A percentile compares a stretch with the other conserved stretches of the same genome.
phyloP scores from a whole-genome alignment of 2,113 vertebrate species.

The Pelusios castaneus region DNA sequence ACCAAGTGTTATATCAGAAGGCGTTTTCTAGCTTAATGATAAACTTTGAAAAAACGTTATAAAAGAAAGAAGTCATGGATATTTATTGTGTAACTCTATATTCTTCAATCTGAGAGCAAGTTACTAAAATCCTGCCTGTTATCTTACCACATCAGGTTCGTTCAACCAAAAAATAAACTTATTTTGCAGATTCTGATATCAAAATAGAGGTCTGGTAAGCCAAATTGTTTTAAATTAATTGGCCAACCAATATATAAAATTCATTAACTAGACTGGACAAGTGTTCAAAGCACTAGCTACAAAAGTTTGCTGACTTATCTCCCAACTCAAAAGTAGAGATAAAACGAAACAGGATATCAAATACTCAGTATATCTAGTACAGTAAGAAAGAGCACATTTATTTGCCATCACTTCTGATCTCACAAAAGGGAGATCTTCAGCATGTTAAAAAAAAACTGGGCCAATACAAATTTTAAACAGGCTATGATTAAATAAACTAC shows the following conservation, averaged over 20 bases:
- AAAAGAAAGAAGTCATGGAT: background rate
- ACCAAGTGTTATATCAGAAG: background rate
- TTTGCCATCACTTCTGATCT: background rate
- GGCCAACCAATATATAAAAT: background rate
- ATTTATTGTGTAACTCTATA: background rate
- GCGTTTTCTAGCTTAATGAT: background rate
- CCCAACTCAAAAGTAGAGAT: background rate
- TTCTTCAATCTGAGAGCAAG: background rate
- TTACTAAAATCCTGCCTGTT: background rate
- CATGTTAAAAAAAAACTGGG: background rate
- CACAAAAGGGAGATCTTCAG: background rate
- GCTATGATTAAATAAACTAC: background rate
- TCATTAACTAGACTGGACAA: background rate
- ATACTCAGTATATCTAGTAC: background rate
- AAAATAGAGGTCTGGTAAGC: background rate
- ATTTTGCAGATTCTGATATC: background rate
- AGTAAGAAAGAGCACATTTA: background rate
- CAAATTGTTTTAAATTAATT: background rate
- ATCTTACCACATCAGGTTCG: rapidly evolving
- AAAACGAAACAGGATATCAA: background rate
- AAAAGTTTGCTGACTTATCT: background rate
- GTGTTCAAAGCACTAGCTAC: background rate
- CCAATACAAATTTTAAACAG: background rate
- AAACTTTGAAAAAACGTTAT: too few species aligned
- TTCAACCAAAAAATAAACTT: background rate